A percentile compares a stretch with the other conserved stretches of the same genome.
These are phyloP conservation scores for Cryptotis parvus DNA, from an alignment of 2,113 vertebrate genomes.

Conservation along the genomic window DNA sequence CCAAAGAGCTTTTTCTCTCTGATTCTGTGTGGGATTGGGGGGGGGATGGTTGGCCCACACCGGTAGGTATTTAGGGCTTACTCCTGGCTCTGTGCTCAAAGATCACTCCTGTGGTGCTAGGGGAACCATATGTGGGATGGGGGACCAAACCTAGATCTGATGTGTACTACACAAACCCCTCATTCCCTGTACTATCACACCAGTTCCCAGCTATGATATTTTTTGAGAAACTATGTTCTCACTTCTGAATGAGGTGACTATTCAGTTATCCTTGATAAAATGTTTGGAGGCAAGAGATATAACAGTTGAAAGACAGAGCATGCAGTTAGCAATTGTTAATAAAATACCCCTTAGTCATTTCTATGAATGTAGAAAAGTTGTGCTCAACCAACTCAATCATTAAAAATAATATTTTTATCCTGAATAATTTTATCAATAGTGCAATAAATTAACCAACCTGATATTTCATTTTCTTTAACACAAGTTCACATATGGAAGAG, in stretches of 20 bases:
- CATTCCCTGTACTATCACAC: too few relatives aligned
- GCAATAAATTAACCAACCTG: slow-evolving; percentile 37
- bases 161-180: too few relatives aligned
- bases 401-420: slow-evolving; percentile 27
- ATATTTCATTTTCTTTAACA: slow-evolving; percentile 59
- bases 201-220: too few relatives aligned
- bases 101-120: too few relatives aligned
- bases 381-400: slow-evolving; percentile 60
- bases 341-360: not conserved
- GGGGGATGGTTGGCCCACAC: too few relatives aligned
- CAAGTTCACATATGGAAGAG: slow-evolving; percentile 54
- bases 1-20: too few relatives aligned
- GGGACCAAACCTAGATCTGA: too few relatives aligned
- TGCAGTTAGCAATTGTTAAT: slow-evolving; percentile 34
- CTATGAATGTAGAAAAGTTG: slow-evolving; percentile 50
- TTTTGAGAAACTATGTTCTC: too few relatives aligned
- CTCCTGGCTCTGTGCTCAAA: too few relatives aligned
- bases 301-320: not conserved
- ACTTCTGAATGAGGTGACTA: not conserved
- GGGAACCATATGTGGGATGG: too few relatives aligned
- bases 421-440: slow-evolving; percentile 60
- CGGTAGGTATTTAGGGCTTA: too few relatives aligned
- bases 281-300: not conserved
- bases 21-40: too few relatives aligned
- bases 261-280: not conserved